Conservation (phyloP, 2,113 vertebrate species). For the Platycercus adscitus region DNA sequence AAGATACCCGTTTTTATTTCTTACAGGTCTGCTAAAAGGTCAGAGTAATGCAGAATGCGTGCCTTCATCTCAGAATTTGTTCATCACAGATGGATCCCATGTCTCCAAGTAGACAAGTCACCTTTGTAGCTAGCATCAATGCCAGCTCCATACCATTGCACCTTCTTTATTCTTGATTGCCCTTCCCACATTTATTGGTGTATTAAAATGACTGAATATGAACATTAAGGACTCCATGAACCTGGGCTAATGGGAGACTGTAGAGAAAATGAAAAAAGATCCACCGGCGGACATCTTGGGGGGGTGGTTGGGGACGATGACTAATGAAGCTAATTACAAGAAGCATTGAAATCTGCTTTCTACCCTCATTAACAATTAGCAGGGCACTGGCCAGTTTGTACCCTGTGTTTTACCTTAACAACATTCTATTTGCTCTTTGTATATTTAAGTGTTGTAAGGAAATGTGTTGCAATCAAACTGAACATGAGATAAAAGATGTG, state of each 20-base stretch:
- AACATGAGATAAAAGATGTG: slow-evolving; percentile 89
- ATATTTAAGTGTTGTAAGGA: slow-evolving; percentile 99
- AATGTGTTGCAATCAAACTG: slow-evolving; percentile 89
- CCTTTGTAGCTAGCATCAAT: slow-evolving; percentile 87
- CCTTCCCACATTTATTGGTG: slow-evolving; percentile 88
- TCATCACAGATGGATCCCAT: slow-evolving; percentile 90
- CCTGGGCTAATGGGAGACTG: slow-evolving; percentile 86
- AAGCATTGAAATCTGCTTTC: slow-evolving; percentile 89
- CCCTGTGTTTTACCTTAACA: slow-evolving; percentile 90
- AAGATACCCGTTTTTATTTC: slow-evolving; percentile 81
- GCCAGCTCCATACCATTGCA: slow-evolving; percentile 86
- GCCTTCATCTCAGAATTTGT: slow-evolving; percentile 98
- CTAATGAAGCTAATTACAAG: slow-evolving; percentile 90
- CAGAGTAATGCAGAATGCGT: slow-evolving; percentile 91
- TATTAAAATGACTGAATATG: slow-evolving; percentile 89
- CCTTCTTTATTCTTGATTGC: slow-evolving; percentile 86
- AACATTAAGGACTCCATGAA: slow-evolving; percentile 89
- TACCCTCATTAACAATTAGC: slow-evolving; percentile 90
- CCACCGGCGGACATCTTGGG: slow-evolving; percentile 80
- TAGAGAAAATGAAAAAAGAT: slow-evolving; percentile 82
- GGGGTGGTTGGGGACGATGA: slow-evolving; percentile 80
- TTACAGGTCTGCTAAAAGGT: slow-evolving; percentile 96
- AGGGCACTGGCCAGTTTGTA: slow-evolving; percentile 87
- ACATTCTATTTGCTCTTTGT: slow-evolving; percentile 97
- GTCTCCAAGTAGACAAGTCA: slow-evolving; percentile 88